A percentile compares a stretch with the other conserved stretches of the same genome.
Conservation (phyloP, 2,888 invertebrate genomes). For the Cataglyphis cursor region DNA sequence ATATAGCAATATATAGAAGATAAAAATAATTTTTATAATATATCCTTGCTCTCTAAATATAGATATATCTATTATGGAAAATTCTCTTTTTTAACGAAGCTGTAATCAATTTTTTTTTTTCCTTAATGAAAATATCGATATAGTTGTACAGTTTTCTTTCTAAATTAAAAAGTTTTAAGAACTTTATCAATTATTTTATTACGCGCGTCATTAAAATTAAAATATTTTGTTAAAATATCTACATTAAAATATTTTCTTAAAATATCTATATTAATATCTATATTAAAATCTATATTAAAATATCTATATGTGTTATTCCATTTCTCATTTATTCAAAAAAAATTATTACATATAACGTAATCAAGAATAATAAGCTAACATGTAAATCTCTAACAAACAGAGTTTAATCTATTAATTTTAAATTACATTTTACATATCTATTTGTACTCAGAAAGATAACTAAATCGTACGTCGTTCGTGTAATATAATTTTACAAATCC, state of each 20-base stretch:
- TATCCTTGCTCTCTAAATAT: neutral
- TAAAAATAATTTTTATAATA: neutral
- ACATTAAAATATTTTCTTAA: too few species aligned
- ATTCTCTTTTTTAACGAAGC: neutral
- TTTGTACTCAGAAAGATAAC: constrained; percentile 14
- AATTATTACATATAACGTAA: constrained; percentile 8
- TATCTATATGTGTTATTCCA: neutral
- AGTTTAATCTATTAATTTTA: constrained; percentile 12
- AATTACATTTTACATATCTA: constrained; percentile 10
- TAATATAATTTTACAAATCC: constrained; percentile 37
- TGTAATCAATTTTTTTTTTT: neutral
- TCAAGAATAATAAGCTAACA: neutral
- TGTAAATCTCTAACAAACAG: neutral
- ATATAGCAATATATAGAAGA: neutral
- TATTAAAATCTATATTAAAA: too few species aligned
- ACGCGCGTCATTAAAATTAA: neutral
- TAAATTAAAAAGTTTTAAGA: neutral
- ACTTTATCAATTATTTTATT: neutral
- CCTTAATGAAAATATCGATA: neutral
- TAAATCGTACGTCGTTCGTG: constrained; percentile 28
- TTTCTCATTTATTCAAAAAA: neutral
- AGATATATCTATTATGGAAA: neutral
- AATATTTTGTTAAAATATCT: neutral
- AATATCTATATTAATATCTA: too few species aligned
- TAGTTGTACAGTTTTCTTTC: neutral